These are phyloP conservation scores for Cyphomyrus discorhynchus DNA, from an alignment of 2,113 vertebrate species.

Conservation along the genomic window DNA sequence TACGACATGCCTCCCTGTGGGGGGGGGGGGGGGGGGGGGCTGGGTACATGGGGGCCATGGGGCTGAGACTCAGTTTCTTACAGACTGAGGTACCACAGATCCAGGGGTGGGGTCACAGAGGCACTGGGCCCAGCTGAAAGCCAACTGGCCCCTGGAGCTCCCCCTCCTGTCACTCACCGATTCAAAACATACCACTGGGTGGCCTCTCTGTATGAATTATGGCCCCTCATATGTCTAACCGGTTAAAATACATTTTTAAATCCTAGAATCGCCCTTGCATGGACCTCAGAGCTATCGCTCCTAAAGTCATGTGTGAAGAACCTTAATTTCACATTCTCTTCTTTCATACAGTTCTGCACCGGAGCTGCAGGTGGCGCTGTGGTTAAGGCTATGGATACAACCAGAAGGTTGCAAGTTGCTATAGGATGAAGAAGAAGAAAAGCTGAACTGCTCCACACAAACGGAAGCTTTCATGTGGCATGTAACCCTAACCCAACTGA, in stretches of 20 bases:
- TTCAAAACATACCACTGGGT: neutral
- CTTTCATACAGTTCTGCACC: neutral
- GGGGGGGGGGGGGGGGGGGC: slow-evolving; percentile 11
- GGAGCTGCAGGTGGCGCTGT: neutral
- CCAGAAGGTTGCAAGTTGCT: neutral
- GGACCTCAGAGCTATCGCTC: neutral
- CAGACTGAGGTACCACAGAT: neutral
- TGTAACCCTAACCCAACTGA: neutral
- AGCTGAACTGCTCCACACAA: neutral
- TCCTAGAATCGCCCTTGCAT: neutral
- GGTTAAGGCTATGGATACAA: neutral
- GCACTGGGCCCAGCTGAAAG: neutral
- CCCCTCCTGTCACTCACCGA: neutral
- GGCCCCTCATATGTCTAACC: neutral
- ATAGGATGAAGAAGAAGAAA: neutral
- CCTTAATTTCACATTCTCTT: neutral
- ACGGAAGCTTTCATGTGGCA: neutral
- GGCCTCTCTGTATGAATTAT: neutral
- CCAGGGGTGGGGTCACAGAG: neutral
- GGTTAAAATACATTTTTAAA: neutral
- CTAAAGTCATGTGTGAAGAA: neutral
- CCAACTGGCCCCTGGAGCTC: no score
- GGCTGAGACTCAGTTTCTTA: neutral
- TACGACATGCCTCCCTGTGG: slow-evolving; percentile 60
- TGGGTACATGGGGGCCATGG: neutral